Conservation (phyloP, 2,797 vertebrate genomes). For the Mormyrus proboscirostris region DNA sequence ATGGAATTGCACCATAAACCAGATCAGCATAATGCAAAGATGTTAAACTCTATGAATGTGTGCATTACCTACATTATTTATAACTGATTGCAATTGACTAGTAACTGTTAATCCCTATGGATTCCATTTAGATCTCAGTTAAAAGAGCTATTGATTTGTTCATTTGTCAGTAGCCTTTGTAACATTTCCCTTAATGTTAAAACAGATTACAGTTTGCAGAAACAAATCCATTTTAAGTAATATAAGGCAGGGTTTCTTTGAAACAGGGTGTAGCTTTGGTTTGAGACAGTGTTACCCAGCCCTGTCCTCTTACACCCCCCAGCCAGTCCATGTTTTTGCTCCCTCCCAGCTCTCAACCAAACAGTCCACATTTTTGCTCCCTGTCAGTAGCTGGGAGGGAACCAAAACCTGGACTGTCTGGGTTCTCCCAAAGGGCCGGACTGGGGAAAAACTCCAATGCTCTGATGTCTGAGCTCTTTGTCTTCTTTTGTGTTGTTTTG, state of each 20-base stretch:
- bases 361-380: not conserved
- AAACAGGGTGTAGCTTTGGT: not conserved
- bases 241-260: not conserved
- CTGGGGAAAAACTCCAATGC: not conserved
- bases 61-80: not conserved
- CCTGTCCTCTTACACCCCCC: not conserved
- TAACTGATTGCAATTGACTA: not conserved
- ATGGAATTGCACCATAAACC: not conserved
- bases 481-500: constrained; percentile 28
- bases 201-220: not conserved
- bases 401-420: not conserved
- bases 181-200: constrained; percentile 4
- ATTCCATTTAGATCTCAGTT: not conserved
- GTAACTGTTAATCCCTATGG: not conserved
- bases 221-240: not conserved
- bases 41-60: not conserved
- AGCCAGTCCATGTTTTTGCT: not conserved
- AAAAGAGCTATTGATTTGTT: constrained; percentile 3
- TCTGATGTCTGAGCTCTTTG: constrained; percentile 20
- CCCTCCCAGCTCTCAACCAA: not conserved
- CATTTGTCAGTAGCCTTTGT: not conserved
- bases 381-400: not conserved
- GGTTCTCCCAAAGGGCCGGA: not conserved
- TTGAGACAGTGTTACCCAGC: not conserved
- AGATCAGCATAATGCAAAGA: not conserved